Evolutionary conservation across 2,888 invertebrate genomes (phyloP).

Genomic region (Tineola bisselliella): DNA sequence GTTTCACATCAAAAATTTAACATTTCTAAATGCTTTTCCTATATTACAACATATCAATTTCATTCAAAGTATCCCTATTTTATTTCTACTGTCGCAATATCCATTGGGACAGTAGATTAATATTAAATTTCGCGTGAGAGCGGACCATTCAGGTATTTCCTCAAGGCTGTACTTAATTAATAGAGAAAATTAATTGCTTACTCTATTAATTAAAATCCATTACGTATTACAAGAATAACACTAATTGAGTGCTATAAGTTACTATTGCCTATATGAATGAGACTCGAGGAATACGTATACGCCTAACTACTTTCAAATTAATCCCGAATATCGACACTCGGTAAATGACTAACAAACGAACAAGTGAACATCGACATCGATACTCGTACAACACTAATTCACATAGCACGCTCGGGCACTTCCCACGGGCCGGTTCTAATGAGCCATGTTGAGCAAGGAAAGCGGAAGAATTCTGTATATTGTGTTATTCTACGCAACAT

Average conservation of each 20-base stretch:
- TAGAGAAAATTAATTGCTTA: neutral
- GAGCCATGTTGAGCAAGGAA: constrained; percentile 48
- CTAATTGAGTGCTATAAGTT: too few species aligned
- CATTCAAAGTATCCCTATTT: too few species aligned
- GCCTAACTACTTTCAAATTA: too few species aligned
- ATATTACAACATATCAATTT: too few species aligned
- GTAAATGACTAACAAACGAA: too few species aligned
- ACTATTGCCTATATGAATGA: too few species aligned
- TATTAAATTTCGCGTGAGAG: neutral
- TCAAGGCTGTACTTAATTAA: neutral
- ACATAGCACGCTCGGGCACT: constrained; percentile 26
- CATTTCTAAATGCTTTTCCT: too few species aligned
- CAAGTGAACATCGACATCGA: too few species aligned
- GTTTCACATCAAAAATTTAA: too few species aligned
- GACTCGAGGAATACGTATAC: too few species aligned
- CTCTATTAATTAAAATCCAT: neutral
- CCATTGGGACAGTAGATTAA: neutral
- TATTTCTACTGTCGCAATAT: neutral
- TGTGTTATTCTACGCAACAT: neutral
- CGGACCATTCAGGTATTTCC: neutral
- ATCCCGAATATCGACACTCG: too few species aligned
- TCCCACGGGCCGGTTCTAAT: constrained; percentile 63
- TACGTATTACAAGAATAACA: too few species aligned
- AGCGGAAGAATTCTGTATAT: neutral
- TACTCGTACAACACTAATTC: neutral